A percentile compares a stretch with the other conserved stretches of the same genome.
Conservation (phyloP, 2,113 vertebrate genomes). For the Phrynocephalus versicolor region DNA sequence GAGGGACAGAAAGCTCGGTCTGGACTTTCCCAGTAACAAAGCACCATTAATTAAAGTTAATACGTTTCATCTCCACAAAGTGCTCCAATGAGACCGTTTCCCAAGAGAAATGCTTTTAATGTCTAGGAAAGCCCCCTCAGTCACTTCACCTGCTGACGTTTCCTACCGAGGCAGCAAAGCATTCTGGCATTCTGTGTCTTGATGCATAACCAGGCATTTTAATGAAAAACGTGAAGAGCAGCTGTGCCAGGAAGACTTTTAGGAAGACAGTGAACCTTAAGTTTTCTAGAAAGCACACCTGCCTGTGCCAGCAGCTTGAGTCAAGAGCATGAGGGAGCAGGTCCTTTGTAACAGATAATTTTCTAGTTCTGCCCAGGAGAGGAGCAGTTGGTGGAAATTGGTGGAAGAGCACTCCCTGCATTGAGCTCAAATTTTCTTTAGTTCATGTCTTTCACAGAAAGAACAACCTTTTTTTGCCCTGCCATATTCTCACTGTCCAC, state of each 20-base stretch:
- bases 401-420: neutral
- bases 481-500: conserved; percentile 2
- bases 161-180: fast-evolving
- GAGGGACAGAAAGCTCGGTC: fast-evolving
- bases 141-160: neutral
- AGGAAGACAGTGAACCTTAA: conserved; percentile 68
- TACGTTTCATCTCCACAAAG: conserved; percentile 43
- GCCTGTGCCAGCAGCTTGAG: conserved; percentile 17
- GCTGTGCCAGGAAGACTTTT: conserved; percentile 69
- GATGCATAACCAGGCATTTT: conserved; percentile 35
- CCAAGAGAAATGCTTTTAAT: neutral
- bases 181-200: neutral
- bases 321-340: neutral
- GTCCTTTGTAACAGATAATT: conserved; percentile 25
- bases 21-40: conserved; percentile 27
- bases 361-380: conserved; percentile 48
- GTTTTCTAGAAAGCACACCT: conserved; percentile 59
- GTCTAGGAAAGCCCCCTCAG: neutral
- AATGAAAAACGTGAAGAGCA: conserved; percentile 41
- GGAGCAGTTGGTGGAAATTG: conserved; percentile 48
- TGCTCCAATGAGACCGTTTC: conserved; percentile 37
- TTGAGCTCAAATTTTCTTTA: conserved; percentile 46
- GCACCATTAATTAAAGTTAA: conserved; percentile 42
- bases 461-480: conserved; percentile 62
- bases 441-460: conserved; percentile 72